Percentiles rank a stretch among this genome's conserved stretches.
phyloP scores from a whole-genome alignment of 1,140 invertebrate species.

The Fopius arisanus region DNA sequence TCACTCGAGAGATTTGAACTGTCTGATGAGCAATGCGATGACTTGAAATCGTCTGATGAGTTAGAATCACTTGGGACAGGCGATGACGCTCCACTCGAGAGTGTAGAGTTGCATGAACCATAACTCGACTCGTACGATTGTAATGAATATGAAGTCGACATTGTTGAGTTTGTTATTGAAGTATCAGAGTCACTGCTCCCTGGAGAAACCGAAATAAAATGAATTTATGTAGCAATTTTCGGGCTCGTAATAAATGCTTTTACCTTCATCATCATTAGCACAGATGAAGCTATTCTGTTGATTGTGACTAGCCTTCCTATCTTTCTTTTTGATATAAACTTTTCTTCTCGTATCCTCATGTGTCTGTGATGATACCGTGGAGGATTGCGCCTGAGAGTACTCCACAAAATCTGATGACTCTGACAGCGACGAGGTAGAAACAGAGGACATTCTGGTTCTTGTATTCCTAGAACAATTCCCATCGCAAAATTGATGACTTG shows the following conservation, averaged over 20 bases:
- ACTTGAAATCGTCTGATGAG: background rate
- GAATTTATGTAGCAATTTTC: too few relatives aligned
- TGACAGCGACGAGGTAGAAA: background rate
- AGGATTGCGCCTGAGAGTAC: background rate
- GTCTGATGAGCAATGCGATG: background rate
- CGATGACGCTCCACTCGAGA: background rate
- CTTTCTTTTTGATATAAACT: conserved; percentile 3
- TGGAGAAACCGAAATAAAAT: background rate
- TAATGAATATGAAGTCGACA: background rate
- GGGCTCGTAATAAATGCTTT: too few relatives aligned
- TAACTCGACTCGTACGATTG: background rate
- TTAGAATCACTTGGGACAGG: background rate
- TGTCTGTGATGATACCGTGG: background rate
- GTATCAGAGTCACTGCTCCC: background rate
- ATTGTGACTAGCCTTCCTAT: background rate
- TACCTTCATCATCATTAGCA: background rate
- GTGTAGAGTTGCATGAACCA: background rate
- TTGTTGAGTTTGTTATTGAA: background rate
- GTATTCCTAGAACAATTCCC: background rate
- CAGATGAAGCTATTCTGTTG: background rate
- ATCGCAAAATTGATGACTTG: background rate
- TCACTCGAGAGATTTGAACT: background rate
- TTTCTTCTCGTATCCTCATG: background rate
- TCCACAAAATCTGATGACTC: background rate
- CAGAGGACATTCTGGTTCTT: background rate